Conservation (phyloP, 2,113 vertebrate species). For the Aegithalos caudatus region DNA sequence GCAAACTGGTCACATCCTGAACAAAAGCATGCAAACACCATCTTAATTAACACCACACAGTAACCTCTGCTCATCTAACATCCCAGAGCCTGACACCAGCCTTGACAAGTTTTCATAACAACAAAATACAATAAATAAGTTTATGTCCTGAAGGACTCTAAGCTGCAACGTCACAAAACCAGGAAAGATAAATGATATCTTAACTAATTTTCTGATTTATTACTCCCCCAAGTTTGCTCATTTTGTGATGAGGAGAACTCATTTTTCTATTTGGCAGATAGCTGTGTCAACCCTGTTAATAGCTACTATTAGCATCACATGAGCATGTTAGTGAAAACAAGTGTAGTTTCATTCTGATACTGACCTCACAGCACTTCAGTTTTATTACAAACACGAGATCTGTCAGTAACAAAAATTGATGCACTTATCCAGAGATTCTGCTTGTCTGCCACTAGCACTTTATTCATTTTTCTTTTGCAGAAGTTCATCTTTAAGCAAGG, state of each 20-base stretch:
- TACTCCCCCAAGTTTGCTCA: slow-evolving; percentile 53
- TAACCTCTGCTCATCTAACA: background rate
- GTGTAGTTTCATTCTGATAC: slow-evolving; percentile 11
- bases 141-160: slow-evolving; percentile 39
- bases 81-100: background rate
- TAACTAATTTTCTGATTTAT: slow-evolving; percentile 78
- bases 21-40: background rate
- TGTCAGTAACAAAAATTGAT: slow-evolving; percentile 68
- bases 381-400: slow-evolving; percentile 50
- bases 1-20: background rate
- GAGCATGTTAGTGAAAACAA: slow-evolving; percentile 63
- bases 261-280: slow-evolving; percentile 69
- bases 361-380: slow-evolving; percentile 71
- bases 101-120: slow-evolving; percentile 51
- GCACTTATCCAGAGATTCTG: slow-evolving; percentile 50
- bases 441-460: slow-evolving; percentile 53
- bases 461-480: slow-evolving; percentile 68
- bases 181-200: slow-evolving; percentile 72
- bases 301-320: slow-evolving; percentile 55
- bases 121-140: slow-evolving; percentile 65
- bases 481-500: slow-evolving; percentile 72
- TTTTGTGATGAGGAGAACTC: slow-evolving; percentile 52
- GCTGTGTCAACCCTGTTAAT: slow-evolving; percentile 65
- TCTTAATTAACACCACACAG: slow-evolving; percentile 54
- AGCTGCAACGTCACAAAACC: slow-evolving; percentile 27